Percentiles rank a stretch among this genome's conserved stretches.
Conservation (phyloP, 2,113 vertebrate species). For the Manacus vitellinus region DNA sequence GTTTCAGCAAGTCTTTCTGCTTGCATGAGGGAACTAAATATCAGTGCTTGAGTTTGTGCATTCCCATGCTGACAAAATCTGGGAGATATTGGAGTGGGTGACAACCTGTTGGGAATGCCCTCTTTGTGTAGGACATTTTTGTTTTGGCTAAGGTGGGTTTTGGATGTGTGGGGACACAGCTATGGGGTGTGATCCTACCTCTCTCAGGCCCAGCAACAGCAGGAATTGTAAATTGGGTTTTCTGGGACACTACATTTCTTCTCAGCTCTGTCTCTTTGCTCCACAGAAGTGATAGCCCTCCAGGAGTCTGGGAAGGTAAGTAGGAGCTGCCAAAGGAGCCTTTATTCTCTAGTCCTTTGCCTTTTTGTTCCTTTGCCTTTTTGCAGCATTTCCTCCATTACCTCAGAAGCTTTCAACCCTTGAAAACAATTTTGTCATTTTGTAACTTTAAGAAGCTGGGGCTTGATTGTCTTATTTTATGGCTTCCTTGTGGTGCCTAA, state of each 20-base stretch:
- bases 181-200: not conserved
- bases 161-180: not conserved
- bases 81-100: not conserved
- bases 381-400: not conserved
- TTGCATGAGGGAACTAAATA: not conserved
- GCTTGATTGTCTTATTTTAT: slow-evolving; percentile 37
- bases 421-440: slow-evolving; percentile 38
- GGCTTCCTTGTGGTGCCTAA: slow-evolving; percentile 36
- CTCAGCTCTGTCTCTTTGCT: not conserved
- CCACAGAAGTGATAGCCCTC: not conserved
- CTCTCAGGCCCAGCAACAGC: not conserved
- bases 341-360: not conserved
- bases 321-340: not conserved
- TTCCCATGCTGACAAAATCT: not conserved
- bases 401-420: not conserved
- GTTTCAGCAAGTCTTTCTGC: not conserved
- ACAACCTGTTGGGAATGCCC: not conserved
- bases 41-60: not conserved
- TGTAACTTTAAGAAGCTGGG: slow-evolving; percentile 11
- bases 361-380: not conserved
- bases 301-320: not conserved
- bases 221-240: not conserved
- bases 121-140: not conserved
- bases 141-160: not conserved
- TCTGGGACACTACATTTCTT: not conserved